Evolutionary conservation across 2,888 invertebrate species (phyloP), one percentile per base, ranked within the genome.

Genomic region (Scaptomyza cyrtandrae): DNA sequence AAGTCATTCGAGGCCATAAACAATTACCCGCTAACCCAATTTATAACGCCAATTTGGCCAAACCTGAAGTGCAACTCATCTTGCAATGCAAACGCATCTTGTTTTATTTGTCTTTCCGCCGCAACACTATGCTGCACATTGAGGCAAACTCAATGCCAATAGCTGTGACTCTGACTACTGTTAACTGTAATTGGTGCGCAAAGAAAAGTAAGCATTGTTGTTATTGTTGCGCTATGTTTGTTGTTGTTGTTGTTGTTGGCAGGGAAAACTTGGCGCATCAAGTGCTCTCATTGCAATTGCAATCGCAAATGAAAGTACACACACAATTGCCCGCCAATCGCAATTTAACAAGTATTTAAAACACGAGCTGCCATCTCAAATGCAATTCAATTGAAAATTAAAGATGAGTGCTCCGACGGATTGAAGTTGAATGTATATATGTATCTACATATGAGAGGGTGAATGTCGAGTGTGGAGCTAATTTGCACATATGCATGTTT

Each of bases 271-370:
- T 55, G 81, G 67, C 66, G 71, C 71, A 77, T 70, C 71, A 71
- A 80, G 58, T 77, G 83, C 77, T 86, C 86, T 57, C 68, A 75
- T 80, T 84, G 59, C 56, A 63, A 49, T 63, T 29, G 53, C n/a
- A 35, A 37, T 52, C 65, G 67, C 68, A 80, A 88, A 84, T 86
- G 88, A 84, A 84, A 84, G 88, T 83, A 71, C 71, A 65, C 55
- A 65, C 61, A 69, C 71, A 70, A 68, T 73, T 76, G 68, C 49
- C 83, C 55, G 73, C 69, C 78, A 83, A 78, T 80, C 48, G 66
- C 66, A 77, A 77, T 79, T 76, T 88, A 76, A 67, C 77, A 86
- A 70, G 68, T 73, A 82, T 72, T 74, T 77, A 65, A 62, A 71
- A 48, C 46, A 62, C 24, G 46, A 54, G 43, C 61, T 37, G 43